These are phyloP conservation scores for Galbula dea DNA, from an alignment of 2,113 vertebrate species.

Conservation along the genomic window DNA sequence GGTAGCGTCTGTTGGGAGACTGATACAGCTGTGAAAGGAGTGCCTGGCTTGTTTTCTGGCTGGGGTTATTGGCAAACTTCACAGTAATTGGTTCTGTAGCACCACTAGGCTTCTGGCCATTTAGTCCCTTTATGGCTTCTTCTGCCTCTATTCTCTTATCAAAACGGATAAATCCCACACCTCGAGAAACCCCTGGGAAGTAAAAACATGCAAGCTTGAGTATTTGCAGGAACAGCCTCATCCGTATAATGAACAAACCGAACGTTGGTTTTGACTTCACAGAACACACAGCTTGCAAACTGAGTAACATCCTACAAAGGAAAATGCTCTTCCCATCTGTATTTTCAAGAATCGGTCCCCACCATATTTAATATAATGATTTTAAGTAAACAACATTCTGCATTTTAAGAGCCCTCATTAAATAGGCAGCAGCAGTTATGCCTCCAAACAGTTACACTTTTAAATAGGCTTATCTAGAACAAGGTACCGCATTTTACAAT, in stretches of 20 bases:
- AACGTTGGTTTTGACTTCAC: background rate
- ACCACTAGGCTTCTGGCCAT: constrained; percentile 98
- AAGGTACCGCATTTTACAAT: background rate
- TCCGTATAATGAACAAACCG: background rate
- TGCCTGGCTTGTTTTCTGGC: constrained; percentile 99
- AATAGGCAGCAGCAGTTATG: background rate
- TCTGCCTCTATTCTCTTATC: constrained; percentile 99
- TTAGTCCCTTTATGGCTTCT: constrained; percentile 99
- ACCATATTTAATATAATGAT: fast-evolving
- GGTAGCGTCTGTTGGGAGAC: constrained; percentile 97
- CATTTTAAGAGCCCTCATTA: background rate
- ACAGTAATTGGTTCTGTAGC: constrained; percentile 98
- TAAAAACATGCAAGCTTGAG: background rate
- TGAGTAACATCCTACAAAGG: background rate
- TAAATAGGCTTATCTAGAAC: background rate
- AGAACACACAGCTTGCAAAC: background rate
- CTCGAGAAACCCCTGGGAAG: constrained; percentile 92
- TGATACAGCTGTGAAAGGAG: constrained; percentile 99
- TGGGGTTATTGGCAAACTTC: constrained; percentile 99
- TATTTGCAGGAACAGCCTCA: background rate
- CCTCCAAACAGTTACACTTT: background rate
- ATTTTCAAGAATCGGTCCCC: background rate
- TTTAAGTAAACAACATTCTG: background rate
- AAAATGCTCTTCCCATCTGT: background rate
- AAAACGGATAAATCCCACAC: constrained; percentile 99